A percentile compares a stretch with the other conserved stretches of the same genome.
These are phyloP conservation scores for Phalloptychus januarius DNA, from an alignment of 2,797 vertebrate species.

Conservation along the genomic window DNA sequence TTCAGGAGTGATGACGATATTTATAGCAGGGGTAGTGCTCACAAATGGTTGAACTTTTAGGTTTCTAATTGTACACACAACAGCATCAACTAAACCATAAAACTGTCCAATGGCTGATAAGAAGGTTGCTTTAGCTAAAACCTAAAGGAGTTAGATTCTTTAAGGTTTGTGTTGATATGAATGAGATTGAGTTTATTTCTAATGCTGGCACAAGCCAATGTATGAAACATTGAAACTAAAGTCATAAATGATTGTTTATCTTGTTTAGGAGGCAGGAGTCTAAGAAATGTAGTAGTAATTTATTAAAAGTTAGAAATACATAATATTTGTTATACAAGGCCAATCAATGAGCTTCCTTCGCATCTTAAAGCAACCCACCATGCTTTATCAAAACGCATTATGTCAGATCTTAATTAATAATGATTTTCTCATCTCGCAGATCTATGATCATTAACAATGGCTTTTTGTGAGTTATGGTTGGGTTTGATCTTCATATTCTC, in stretches of 20 bases:
- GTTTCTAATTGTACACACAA: background rate
- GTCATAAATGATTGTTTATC: constrained; percentile 46
- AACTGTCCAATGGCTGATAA: background rate
- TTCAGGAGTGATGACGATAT: constrained; percentile 8
- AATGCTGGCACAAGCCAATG: constrained; percentile 31
- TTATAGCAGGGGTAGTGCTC: constrained; percentile 10
- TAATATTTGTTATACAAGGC: constrained; percentile 53
- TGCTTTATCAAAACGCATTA: constrained; percentile 75
- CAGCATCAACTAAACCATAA: background rate
- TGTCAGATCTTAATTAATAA: constrained; percentile 80
- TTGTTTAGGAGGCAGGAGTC: constrained; percentile 48
- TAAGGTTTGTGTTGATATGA: constrained; percentile 1
- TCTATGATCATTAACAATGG: constrained; percentile 74
- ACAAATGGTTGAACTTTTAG: constrained; percentile 12
- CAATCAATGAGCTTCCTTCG: constrained; percentile 68
- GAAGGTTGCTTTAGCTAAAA: background rate
- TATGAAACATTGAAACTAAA: constrained; percentile 27
- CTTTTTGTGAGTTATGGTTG: constrained; percentile 92
- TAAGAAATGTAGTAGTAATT: constrained; percentile 63
- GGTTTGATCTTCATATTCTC: constrained; percentile 88
- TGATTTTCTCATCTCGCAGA: constrained; percentile 64
- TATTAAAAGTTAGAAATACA: constrained; percentile 68
- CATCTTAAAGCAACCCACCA: constrained; percentile 61
- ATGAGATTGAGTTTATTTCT: constrained; percentile 13
- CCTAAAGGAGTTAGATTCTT: constrained; percentile 1